phyloP scores from a whole-genome alignment of 2,113 vertebrate species.

The Pitta sordida region DNA sequence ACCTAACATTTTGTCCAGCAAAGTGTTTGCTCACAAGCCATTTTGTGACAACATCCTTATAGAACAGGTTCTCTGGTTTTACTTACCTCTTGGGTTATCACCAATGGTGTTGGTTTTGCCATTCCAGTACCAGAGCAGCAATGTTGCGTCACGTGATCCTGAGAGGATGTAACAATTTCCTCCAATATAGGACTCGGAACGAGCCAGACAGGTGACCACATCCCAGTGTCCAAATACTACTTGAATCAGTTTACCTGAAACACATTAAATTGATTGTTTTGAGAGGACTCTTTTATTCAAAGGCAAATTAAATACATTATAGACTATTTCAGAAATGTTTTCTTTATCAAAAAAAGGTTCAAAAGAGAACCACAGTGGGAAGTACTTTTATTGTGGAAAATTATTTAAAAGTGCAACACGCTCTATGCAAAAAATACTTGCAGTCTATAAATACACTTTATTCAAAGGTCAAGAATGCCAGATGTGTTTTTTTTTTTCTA shows the following conservation, averaged over 20 bases:
- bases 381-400: not conserved
- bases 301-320: not conserved
- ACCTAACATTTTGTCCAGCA: not conserved
- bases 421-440: not conserved
- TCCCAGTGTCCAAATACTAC: constrained; percentile 96
- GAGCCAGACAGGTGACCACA: constrained; percentile 92
- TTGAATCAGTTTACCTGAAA: constrained; percentile 93
- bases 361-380: not conserved
- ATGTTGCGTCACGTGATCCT: constrained; percentile 93
- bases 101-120: constrained; percentile 90
- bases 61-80: not conserved
- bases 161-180: constrained; percentile 97
- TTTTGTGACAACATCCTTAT: not conserved
- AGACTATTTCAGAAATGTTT: not conserved
- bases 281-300: not conserved
- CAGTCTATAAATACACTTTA: not conserved
- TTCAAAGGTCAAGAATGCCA: not conserved
- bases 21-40: not conserved
- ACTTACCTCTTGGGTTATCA: constrained; percentile 87
- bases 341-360: not conserved
- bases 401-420: not conserved
- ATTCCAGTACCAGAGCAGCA: constrained; percentile 98
- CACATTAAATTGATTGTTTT: not conserved
- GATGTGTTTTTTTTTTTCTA: not conserved
- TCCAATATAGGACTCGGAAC: constrained; percentile 95